Evolutionary conservation across 2,113 vertebrate genomes (phyloP).

Genomic region (Prochilodus magdalenae): DNA sequence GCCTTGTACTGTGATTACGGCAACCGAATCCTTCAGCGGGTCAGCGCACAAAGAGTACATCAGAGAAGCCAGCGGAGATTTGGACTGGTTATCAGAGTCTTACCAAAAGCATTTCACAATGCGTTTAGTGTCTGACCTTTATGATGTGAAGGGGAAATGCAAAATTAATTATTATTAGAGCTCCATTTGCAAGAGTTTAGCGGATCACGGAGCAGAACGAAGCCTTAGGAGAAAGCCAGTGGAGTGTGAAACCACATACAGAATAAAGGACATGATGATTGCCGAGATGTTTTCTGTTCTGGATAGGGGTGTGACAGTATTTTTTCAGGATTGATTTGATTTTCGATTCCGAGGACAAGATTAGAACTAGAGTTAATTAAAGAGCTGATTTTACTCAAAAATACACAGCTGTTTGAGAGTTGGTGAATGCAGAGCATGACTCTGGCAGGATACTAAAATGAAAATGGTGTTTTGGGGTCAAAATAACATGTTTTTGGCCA

Average conservation of each 20-base stretch:
- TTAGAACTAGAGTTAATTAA: not conserved
- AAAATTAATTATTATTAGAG: conserved; percentile 60
- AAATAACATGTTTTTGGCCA: no score
- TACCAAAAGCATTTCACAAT: not conserved
- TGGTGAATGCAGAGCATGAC: no score
- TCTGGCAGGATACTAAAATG: no score
- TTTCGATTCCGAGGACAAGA: not conserved
- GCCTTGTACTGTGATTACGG: conserved; percentile 3
- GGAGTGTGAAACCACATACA: conserved; percentile 53
- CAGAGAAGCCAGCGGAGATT: conserved; percentile 7
- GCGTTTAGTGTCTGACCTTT: conserved; percentile 56
- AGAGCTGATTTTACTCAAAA: no score
- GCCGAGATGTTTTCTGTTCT: conserved; percentile 18
- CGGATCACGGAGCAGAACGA: conserved; percentile 55
- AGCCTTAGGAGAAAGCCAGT: conserved; percentile 35
- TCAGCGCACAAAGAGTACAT: conserved; percentile 1
- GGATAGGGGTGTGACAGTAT: conserved; percentile 1
- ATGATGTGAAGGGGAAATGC: conserved; percentile 37
- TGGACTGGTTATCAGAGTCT: not conserved
- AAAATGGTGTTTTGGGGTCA: no score
- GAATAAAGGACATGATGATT: conserved; percentile 34
- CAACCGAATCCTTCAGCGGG: not conserved
- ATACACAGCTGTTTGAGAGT: no score
- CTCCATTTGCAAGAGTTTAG: conserved; percentile 58
- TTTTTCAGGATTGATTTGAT: not conserved